Conservation (phyloP, 2,888 invertebrate genomes). For the Caenorhabditis angaria region DNA sequence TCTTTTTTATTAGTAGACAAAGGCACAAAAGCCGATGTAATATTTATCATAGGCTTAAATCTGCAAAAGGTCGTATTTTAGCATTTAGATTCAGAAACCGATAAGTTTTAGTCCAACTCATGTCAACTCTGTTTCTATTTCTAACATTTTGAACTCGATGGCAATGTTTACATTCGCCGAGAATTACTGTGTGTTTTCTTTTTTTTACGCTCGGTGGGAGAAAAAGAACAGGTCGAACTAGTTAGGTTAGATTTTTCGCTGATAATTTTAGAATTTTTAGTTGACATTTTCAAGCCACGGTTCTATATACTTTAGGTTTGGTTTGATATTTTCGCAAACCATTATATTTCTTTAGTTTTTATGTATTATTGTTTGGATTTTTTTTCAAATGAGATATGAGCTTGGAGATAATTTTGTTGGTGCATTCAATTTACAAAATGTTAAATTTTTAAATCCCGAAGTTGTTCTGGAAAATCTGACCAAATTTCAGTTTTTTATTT, state of each 20-base stretch:
- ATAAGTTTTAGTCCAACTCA: neutral
- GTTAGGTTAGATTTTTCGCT: neutral
- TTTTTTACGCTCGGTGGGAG: neutral
- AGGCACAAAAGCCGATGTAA: neutral
- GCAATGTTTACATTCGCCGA: neutral
- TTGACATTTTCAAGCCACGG: no score
- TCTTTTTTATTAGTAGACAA: no score
- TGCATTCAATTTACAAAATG: no score
- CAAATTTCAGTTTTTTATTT: no score
- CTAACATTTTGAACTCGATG: neutral
- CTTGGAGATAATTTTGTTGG: no score
- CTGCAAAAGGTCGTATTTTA: neutral
- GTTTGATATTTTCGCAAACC: neutral
- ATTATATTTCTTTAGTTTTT: neutral
- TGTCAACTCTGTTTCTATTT: neutral
- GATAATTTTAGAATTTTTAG: slow-evolving; percentile 4
- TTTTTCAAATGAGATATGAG: no score
- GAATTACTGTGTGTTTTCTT: neutral
- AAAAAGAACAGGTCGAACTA: neutral
- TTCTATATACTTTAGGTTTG: neutral
- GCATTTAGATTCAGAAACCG: neutral
- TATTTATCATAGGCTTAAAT: neutral
- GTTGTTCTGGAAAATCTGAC: no score
- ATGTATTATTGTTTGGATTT: no score
- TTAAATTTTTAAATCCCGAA: no score